phyloP scores from a whole-genome alignment of 2,113 vertebrate species.

The Macheiramphus alcinus region DNA sequence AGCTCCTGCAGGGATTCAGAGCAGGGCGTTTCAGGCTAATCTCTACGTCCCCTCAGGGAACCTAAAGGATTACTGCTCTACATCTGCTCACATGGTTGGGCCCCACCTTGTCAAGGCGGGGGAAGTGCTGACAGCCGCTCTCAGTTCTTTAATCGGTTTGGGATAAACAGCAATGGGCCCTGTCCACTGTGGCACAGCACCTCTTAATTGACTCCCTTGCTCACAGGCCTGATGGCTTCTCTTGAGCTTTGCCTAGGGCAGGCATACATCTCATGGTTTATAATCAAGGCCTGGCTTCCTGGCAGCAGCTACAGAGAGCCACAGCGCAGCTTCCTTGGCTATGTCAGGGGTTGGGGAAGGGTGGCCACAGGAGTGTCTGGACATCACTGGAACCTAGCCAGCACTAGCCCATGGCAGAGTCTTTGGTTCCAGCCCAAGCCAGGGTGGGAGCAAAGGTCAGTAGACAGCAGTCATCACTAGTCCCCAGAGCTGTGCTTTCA shows the following conservation, averaged over 20 bases:
- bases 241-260: background rate
- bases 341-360: background rate
- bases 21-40: conserved; percentile 56
- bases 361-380: background rate
- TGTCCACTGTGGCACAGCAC: background rate
- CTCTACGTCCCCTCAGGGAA: conserved; percentile 43
- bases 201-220: background rate
- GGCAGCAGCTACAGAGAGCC: background rate
- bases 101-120: background rate
- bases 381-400: background rate
- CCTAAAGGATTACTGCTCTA: conserved; percentile 52
- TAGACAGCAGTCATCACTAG: background rate
- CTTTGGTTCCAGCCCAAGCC: background rate
- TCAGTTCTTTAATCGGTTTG: background rate
- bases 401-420: background rate
- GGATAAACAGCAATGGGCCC: background rate
- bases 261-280: background rate
- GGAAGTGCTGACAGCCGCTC: background rate
- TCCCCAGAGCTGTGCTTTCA: background rate
- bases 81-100: conserved; percentile 49
- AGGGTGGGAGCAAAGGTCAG: background rate
- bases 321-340: background rate
- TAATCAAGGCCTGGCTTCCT: background rate
- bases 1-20: conserved; percentile 59
- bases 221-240: background rate